Percentiles rank a stretch among this genome's conserved stretches.
Evolutionary conservation across 2,888 invertebrate species (phyloP).

Genomic region (Andrena bicolor): DNA sequence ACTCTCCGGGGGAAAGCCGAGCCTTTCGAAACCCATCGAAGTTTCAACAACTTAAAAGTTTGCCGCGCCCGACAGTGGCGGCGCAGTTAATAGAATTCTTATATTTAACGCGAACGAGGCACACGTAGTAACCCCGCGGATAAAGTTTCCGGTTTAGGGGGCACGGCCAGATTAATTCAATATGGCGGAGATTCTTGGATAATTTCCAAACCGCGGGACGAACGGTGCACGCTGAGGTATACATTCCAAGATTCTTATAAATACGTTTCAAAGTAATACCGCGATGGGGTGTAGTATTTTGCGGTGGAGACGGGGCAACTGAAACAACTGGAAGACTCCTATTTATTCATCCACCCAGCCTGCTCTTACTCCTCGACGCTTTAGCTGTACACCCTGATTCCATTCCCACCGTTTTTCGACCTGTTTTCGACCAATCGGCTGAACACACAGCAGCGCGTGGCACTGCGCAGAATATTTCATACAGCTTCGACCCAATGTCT

Average conservation of each 20-base stretch:
- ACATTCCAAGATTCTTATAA: constrained; percentile 19
- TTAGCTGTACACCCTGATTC: not conserved
- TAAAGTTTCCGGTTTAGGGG: constrained; percentile 33
- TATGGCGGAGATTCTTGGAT: constrained; percentile 42
- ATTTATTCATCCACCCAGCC: constrained; percentile 14
- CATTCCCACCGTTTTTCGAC: not conserved
- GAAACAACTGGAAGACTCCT: constrained; percentile 21
- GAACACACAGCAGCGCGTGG: too few species aligned
- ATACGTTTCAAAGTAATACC: constrained; percentile 19
- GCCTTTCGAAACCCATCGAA: constrained; percentile 29
- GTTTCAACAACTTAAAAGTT: constrained; percentile 34
- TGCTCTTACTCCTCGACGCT: constrained; percentile 8
- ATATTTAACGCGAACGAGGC: constrained; percentile 27
- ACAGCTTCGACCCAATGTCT: too few species aligned
- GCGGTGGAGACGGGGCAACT: not conserved
- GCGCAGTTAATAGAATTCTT: constrained; percentile 47
- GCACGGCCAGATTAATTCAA: constrained; percentile 42
- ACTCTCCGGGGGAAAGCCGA: not conserved
- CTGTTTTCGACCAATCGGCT: constrained; percentile 2
- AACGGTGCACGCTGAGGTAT: not conserved
- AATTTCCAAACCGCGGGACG: constrained; percentile 38
- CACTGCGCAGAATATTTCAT: too few species aligned
- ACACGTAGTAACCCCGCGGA: constrained; percentile 23
- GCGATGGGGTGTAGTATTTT: not conserved
- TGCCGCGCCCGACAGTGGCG: not conserved